Percentiles rank a stretch among this genome's conserved stretches.
Conservation (phyloP, 1,140 invertebrate species). For the Drosophila pruinosa region DNA sequence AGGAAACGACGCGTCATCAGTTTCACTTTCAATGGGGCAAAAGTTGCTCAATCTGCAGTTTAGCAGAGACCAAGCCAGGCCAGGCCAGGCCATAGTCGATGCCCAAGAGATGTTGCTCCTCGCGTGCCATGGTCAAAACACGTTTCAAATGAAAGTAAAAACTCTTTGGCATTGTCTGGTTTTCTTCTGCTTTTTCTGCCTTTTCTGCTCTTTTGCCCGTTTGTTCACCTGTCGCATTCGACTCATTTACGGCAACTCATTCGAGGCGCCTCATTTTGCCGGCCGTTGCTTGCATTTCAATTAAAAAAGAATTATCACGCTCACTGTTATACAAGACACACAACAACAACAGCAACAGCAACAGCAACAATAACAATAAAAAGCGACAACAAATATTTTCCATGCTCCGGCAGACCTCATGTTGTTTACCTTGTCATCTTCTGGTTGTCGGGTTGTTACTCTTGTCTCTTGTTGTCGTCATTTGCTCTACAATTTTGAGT, state of each 20-base stretch:
- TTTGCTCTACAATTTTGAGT: slow-evolving; percentile 61
- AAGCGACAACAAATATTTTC: slow-evolving; percentile 6
- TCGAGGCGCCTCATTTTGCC: slow-evolving; percentile 12
- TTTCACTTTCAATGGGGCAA: slow-evolving; percentile 76
- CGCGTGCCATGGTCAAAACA: slow-evolving; percentile 56
- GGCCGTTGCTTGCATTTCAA: slow-evolving; percentile 52
- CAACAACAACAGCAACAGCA: slow-evolving; percentile 15
- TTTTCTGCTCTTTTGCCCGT: slow-evolving; percentile 32
- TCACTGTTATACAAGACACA: slow-evolving; percentile 59
- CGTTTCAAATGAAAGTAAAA: slow-evolving; percentile 80
- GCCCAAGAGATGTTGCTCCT: slow-evolving; percentile 36
- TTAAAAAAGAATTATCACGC: slow-evolving; percentile 70
- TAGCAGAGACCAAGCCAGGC: background rate
- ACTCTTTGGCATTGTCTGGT: slow-evolving; percentile 74
- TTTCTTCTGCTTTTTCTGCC: slow-evolving; percentile 13
- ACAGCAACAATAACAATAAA: slow-evolving; percentile 21
- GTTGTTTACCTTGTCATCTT: slow-evolving; percentile 66
- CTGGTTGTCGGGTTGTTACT: slow-evolving; percentile 12
- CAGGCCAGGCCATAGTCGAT: slow-evolving; percentile 16
- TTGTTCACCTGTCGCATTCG: slow-evolving; percentile 66
- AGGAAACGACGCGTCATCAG: slow-evolving; percentile 52
- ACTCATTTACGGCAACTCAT: slow-evolving; percentile 16
- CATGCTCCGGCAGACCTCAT: slow-evolving; percentile 18
- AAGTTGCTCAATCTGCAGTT: slow-evolving; percentile 61
- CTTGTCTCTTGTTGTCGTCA: slow-evolving; percentile 44